Evolutionary conservation across 1,140 invertebrate species (phyloP).

Genomic region (Acromyrmex echinatior): DNA sequence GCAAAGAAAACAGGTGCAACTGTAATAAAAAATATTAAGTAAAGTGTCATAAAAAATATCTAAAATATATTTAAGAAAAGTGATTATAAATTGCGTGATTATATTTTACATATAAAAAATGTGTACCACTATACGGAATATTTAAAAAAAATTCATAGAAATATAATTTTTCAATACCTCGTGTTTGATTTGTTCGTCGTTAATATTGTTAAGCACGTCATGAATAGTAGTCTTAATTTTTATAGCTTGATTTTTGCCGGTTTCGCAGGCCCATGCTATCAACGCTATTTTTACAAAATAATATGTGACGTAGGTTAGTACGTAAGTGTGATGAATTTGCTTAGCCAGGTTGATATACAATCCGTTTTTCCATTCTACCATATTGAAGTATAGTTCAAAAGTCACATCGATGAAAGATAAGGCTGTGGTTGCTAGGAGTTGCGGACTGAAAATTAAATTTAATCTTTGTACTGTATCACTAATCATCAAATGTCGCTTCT

Average conservation of each 20-base stretch:
- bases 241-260: neutral
- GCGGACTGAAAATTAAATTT: conserved; percentile 1
- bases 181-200: neutral
- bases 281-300: neutral
- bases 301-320: neutral
- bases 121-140: too few relatives aligned
- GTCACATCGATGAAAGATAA: neutral
- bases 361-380: neutral
- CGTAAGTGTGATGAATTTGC: neutral
- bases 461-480: neutral
- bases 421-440: neutral
- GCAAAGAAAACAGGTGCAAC: conserved; percentile 78
- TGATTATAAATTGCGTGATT: neutral
- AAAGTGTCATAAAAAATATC: neutral
- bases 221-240: neutral
- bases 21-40: conserved; percentile 59
- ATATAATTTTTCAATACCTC: neutral
- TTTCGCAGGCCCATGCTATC: neutral
- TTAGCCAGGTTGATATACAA: neutral
- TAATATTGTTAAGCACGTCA: neutral
- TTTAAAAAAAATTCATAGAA: too few relatives aligned
- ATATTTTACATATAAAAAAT: neutral
- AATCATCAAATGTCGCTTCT: neutral
- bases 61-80: neutral
- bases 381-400: neutral